Conservation (phyloP, 2,113 vertebrate genomes). For the Leptocoma aspasia region DNA sequence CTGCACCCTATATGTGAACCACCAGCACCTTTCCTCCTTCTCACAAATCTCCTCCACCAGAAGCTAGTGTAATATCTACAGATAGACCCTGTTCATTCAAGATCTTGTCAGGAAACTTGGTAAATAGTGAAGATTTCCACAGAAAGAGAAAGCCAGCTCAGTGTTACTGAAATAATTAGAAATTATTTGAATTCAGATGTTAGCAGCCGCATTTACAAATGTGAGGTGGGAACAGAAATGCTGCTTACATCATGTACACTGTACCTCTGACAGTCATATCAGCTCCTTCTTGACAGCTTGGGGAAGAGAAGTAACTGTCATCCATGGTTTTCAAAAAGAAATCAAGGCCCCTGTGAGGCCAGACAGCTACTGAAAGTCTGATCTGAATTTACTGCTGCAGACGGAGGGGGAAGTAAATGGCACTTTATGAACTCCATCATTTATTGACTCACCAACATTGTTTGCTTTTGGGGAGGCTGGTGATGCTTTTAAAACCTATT, state of each 20-base stretch:
- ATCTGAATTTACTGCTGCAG: slow-evolving; percentile 60
- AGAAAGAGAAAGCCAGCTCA: neutral
- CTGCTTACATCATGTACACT: neutral
- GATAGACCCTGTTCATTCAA: neutral
- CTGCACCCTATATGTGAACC: neutral
- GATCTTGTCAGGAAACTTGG: neutral
- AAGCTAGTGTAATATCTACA: neutral
- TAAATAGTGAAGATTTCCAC: neutral
- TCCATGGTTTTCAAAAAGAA: neutral
- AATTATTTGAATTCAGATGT: neutral
- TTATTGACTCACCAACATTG: slow-evolving; percentile 64
- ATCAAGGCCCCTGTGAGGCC: neutral
- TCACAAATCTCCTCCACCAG: neutral
- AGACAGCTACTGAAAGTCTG: neutral
- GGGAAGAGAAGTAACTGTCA: neutral
- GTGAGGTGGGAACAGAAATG: fast-evolving
- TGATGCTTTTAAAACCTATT: slow-evolving; percentile 29
- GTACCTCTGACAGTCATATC: neutral
- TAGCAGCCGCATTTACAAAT: neutral
- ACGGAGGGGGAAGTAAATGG: slow-evolving; percentile 35
- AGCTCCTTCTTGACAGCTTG: neutral
- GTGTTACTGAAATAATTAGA: neutral
- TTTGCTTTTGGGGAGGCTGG: slow-evolving; percentile 42
- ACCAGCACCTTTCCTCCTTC: neutral
- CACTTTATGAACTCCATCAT: slow-evolving; percentile 66